Evolutionary conservation across 2,113 vertebrate species (phyloP).

Genomic region (Chaetodon trifascialis): DNA sequence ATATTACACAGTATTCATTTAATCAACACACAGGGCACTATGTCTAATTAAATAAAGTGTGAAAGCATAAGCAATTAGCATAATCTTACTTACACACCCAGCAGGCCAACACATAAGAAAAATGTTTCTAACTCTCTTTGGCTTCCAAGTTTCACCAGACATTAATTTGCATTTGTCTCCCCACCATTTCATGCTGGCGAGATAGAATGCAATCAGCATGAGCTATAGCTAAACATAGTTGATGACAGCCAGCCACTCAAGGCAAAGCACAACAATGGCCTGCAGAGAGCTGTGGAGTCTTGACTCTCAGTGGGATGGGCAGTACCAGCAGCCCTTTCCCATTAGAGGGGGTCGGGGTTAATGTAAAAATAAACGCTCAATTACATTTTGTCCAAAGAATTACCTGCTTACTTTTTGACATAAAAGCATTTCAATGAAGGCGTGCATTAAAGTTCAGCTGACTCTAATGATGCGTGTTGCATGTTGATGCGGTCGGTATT

Average conservation of each 20-base stretch:
- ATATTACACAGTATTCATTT: neutral
- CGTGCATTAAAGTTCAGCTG: neutral
- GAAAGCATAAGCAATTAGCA: neutral
- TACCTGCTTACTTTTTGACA: neutral
- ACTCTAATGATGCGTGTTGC: neutral
- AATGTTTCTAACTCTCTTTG: neutral
- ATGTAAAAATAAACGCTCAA: neutral
- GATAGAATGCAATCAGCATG: neutral
- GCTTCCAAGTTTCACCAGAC: neutral
- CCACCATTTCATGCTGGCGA: neutral
- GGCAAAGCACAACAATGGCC: neutral
- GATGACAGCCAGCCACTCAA: neutral
- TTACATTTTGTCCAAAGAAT: neutral
- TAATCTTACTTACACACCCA: neutral
- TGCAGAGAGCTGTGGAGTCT: neutral
- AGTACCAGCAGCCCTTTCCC: neutral
- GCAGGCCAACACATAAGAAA: neutral
- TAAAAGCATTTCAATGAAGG: neutral
- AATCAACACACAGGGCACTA: neutral
- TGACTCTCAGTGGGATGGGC: neutral
- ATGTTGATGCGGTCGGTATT: neutral
- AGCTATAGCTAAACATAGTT: neutral
- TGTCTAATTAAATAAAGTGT: slow-evolving; percentile 1
- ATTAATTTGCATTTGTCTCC: neutral
- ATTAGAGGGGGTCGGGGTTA: neutral